Base-by-base conservation (phyloP, 2,113 vertebrate genomes). In the Delphinus delphis region DNA sequence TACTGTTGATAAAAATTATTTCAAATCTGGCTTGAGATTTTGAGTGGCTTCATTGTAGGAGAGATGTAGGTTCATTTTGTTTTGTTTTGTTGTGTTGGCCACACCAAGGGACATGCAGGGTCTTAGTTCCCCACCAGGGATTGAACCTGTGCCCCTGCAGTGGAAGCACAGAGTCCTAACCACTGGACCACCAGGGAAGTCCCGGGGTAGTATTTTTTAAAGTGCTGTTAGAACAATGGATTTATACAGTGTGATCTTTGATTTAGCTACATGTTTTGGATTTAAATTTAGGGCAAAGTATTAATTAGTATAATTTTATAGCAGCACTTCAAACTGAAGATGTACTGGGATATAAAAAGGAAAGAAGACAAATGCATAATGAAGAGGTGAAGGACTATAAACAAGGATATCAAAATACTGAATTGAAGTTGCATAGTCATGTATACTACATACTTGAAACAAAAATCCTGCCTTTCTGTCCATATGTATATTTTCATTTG, bases 1-100 rank as follows among this genome's bases (percentile, higher is more conserved):
- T 82, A 90, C 77, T 85, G 33, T 92, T 85, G 53, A 91, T 97
- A 93, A 63, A 71, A 95, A 85, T 81, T 89, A 71, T 82, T 96
- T 89, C 44, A 96, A 63, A 92, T 91, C 23, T 93, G 62, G 89
- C 26, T 28, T 87, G 28, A 86, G 60, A 71, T 74, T 95, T 95
- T 95, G 47, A 88, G 63, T 95, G 63, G 50, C 28, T 96, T 94
- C 20, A 80, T 73, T 93, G 31, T 90, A 23, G n/a, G 38, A 92
- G 73, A 94, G 38, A 87, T 87, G 25, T 81, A 92, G 58, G 5
- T 93, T 55, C 20, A 18, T 55, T 55, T 55, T 55, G 55, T 55
- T 55, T 20, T 55, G 18, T 55, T 55, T 55, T 53, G 50, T 53
- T 53, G 14, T 53, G 14, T 53, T 53, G 50, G 50, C 50, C 50